Base-by-base conservation (phyloP, 2,797 vertebrate genomes). In the Mareca penelope region DNA sequence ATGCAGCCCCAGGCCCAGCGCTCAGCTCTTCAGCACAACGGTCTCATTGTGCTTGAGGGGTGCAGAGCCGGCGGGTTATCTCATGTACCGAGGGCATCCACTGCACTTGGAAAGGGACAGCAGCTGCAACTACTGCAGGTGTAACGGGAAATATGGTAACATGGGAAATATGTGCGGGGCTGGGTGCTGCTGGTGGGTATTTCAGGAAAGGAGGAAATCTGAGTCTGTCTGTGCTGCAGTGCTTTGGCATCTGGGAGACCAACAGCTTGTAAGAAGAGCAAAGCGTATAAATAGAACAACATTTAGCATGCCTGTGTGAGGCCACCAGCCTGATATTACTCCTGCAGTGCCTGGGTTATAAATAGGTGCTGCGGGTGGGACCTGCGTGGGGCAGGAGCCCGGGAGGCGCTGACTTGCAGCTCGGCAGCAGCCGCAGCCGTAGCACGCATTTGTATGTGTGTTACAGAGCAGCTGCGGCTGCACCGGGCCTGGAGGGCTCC, bases 331-430 rank as follows among this genome's bases (percentile, higher is more conserved):
- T 89, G 24, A 26, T 50, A 52, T 13, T 63, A 15, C 23, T 84
- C 85, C 91, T 81, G 93, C 70, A 37, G 89, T 9, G 80, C 52
- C 1, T 9, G 73, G 12, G 93, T 79, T 96, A 95, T 94, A 95
- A 95, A 96, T 95, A 95, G 91, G 89, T 31, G 91, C n/a, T 69
- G 82, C 89, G 93, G 4, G 7, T 29, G 70, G 82, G 80, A 37
- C 72, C 72, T 1, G 61, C 26, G 44, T 15, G 42, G 61, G 23
- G 42, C 3, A 1, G 4, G 79, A 37, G 91, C 73, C 21, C 1
- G 2, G 77, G 12, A 16, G 4, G 85, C 61, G 0, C 42, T 22
- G 46, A 24, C 46, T 23, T 21, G 26, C 82, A 18, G 81, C 78
- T 52, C 13, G 0, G 57, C 2, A 0, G 70, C 85, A 26, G 46